Percentiles rank a stretch among this genome's conserved stretches.
These are phyloP conservation scores for Copsychus sechellarum DNA, from an alignment of 2,113 vertebrate genomes.

Conservation along the genomic window DNA sequence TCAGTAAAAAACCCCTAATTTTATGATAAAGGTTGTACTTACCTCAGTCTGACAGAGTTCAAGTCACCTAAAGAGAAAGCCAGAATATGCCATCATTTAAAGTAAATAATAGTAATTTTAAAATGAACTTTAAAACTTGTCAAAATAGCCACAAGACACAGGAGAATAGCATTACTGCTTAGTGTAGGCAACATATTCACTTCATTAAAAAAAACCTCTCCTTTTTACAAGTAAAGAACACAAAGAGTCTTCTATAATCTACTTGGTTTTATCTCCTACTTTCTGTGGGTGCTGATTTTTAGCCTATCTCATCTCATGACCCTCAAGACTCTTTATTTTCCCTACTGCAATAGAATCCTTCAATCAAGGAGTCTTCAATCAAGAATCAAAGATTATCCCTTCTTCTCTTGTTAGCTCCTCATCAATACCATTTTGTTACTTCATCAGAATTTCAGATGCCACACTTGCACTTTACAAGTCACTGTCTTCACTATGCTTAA, in stretches of 20 bases:
- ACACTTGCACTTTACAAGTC: background rate
- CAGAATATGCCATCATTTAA: background rate
- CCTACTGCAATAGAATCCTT: background rate
- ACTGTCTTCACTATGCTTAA: background rate
- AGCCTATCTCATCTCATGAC: background rate
- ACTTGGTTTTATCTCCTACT: background rate
- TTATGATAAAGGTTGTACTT: background rate
- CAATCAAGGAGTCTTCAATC: no score
- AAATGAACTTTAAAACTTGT: background rate
- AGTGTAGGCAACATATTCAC: rapidly evolving
- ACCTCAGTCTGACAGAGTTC: background rate
- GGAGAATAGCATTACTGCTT: background rate
- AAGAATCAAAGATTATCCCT: background rate
- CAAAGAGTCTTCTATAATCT: background rate
- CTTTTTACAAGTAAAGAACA: background rate
- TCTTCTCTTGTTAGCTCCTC: background rate
- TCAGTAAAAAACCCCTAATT: background rate
- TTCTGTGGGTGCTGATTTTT: background rate
- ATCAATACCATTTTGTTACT: background rate
- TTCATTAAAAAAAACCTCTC: background rate
- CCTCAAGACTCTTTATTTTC: background rate
- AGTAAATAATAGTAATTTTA: background rate
- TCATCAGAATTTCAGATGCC: background rate
- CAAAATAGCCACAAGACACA: background rate
- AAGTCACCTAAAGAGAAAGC: background rate